A percentile compares a stretch with the other conserved stretches of the same genome.
phyloP scores from a whole-genome alignment of 2,113 vertebrate genomes.

The Atherinomorus stipes region DNA sequence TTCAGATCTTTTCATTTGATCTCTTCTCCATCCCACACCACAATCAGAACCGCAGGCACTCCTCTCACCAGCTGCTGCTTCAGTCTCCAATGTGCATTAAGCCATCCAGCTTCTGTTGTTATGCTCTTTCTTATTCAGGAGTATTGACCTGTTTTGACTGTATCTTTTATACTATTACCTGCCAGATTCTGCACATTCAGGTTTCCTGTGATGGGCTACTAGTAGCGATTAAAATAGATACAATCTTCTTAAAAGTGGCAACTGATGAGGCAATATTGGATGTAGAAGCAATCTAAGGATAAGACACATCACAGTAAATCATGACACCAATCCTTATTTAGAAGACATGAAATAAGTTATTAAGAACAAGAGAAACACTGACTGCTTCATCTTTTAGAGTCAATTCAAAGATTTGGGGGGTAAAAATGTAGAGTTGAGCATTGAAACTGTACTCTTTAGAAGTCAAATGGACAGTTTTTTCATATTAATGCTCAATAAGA shows the following conservation, averaged over 20 bases:
- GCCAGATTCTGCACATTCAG: constrained; percentile 2
- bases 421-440: not conserved
- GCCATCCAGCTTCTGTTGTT: constrained; percentile 6
- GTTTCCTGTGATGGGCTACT: constrained; percentile 10
- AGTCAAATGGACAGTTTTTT: not conserved
- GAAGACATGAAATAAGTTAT: not conserved
- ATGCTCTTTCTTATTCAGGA: constrained; percentile 8
- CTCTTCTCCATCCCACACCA: constrained; percentile 32
- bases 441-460: not conserved
- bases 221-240: not conserved
- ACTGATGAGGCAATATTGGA: not conserved
- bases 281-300: not conserved
- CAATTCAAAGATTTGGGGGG: not conserved
- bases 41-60: constrained; percentile 11
- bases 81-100: constrained; percentile 14
- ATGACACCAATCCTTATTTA: not conserved
- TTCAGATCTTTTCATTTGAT: constrained; percentile 48
- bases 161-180: constrained; percentile 11
- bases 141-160: constrained; percentile 12
- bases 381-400: no score
- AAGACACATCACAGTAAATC: not conserved
- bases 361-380: not conserved
- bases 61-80: constrained; percentile 27
- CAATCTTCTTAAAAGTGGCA: not conserved
- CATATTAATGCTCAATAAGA: constrained; percentile 5